These are phyloP conservation scores for Nothocercus julius DNA, from an alignment of 2,113 vertebrate species.

Conservation along the genomic window DNA sequence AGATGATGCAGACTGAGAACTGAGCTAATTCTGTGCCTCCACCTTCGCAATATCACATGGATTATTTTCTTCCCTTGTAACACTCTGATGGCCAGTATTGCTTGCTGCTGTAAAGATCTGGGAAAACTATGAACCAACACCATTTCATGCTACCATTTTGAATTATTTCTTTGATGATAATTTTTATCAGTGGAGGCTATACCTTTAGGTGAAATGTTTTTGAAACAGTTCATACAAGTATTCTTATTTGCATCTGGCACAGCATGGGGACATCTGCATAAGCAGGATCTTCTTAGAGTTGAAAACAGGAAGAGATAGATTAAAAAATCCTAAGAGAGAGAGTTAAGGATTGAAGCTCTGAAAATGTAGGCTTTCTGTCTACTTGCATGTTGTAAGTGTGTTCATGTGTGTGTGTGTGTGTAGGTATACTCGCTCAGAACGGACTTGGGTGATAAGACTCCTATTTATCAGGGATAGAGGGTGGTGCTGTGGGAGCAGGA, in stretches of 20 bases:
- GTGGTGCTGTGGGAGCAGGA: no score
- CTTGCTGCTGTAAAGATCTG: background rate
- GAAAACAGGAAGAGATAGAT: background rate
- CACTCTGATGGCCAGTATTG: background rate
- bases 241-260: background rate
- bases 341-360: background rate
- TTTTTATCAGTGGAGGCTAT: background rate
- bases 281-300: background rate
- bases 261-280: background rate
- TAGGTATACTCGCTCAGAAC: background rate
- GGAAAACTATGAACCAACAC: background rate
- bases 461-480: background rate
- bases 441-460: accelerated
- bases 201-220: background rate
- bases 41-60: accelerated
- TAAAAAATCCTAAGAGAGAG: background rate
- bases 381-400: accelerated
- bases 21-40: background rate
- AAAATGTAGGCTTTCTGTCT: background rate
- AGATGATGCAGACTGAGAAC: background rate
- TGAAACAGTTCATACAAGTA: background rate
- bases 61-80: background rate
- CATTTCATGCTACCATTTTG: background rate
- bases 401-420: background rate
- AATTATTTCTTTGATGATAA: background rate